Base-by-base conservation (phyloP, 2,888 invertebrate species). In the Rotaria sp. region DNA sequence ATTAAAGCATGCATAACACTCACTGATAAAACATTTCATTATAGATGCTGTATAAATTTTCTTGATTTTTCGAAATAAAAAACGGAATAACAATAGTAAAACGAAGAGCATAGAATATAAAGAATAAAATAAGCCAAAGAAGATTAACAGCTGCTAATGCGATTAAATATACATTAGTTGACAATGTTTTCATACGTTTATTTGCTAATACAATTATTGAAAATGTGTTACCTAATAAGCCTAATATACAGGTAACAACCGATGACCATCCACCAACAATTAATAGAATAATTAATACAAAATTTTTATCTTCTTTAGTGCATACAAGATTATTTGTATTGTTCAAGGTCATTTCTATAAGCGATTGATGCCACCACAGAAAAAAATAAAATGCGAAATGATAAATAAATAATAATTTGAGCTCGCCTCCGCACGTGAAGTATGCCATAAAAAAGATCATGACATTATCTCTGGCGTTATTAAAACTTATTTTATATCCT, bases 141-240 rank as follows among this genome's bases (percentile, higher is more conserved):
- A 80, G 15, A 80, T 80, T 80, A 3, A 35, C 45, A n/a, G 21
- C 80, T 1, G 80, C 41, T 45, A 80, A 80, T 11, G 80, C 41
- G 3, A 80, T 45, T n/a, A 80, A 45, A 41, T 80, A 80, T n/a
- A 80, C 45, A 80, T 80, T 80, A 2, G 45, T 80, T 80, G 80
- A 80, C 1, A 80, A 80, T 26, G 24, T 45, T 80, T n/a, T 41
- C 80, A 80, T 80, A n/a, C 80, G 80, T 45, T 80, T 41, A 45
- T 80, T 38, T 1, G n/a, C 41, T 24, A 80, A 35, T 41, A 80
- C n/a, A 45, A 80, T n/a, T 15, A 80, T 80, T 80, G 80, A 80
- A 26, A 80, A 45, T 45, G 45, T 24, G 45, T 80, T 80, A 13
- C 26, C 45, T 11, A 80, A 41, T 15, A 80, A 26, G 2, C 80